phyloP scores from a whole-genome alignment of 2,888 invertebrate genomes.

The Galerucella calmariensis region DNA sequence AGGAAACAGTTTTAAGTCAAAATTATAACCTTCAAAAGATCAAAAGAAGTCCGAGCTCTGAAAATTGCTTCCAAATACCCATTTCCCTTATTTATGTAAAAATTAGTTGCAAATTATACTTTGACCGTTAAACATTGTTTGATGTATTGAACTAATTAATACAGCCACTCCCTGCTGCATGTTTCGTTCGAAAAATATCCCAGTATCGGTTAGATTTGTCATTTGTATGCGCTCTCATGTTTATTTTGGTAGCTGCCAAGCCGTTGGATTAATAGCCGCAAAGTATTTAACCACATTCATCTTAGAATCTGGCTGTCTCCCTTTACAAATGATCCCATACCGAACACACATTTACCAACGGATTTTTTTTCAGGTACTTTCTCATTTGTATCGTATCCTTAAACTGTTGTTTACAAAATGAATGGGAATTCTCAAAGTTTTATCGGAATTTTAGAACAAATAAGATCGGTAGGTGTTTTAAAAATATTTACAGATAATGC shows the following conservation, averaged over 20 bases:
- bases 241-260: constrained; percentile 62
- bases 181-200: constrained; percentile 27
- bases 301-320: constrained; percentile 57
- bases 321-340: constrained; percentile 61
- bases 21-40: not conserved
- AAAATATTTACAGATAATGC: not conserved
- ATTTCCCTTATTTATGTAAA: not conserved
- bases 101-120: not conserved
- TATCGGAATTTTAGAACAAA: constrained; percentile 13
- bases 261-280: constrained; percentile 60
- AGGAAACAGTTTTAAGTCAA: too few relatives aligned
- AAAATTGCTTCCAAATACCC: not conserved
- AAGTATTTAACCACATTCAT: constrained; percentile 62
- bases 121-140: not conserved
- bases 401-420: constrained; percentile 12
- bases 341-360: constrained; percentile 48
- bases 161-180: constrained; percentile 9
- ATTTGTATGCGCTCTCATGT: constrained; percentile 39
- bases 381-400: constrained; percentile 11
- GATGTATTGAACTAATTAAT: constrained; percentile 14
- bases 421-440: constrained; percentile 35
- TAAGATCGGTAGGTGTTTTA: not conserved
- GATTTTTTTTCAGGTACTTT: constrained; percentile 48
- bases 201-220: constrained; percentile 42
- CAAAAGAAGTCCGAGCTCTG: not conserved